Percentiles rank a stretch among this genome's conserved stretches.
phyloP scores from a whole-genome alignment of 2,888 invertebrate genomes.

The Epiblema foenella region DNA sequence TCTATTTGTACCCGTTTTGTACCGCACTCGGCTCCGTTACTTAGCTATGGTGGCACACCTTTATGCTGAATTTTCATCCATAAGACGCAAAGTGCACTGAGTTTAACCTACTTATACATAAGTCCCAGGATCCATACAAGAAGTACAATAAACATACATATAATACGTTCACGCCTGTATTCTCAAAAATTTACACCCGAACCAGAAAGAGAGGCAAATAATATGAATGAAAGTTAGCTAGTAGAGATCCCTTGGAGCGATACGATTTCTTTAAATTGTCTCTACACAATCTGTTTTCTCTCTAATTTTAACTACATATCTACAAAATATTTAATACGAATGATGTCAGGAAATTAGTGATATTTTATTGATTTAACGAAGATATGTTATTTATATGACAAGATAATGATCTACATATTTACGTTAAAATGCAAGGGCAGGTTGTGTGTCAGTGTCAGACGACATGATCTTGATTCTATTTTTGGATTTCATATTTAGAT shows the following conservation, averaged over 20 bases:
- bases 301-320: too few species aligned
- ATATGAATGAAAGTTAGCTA: too few species aligned
- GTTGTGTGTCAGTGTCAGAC: slow-evolving; percentile 36
- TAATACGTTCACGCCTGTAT: not conserved
- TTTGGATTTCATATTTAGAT: slow-evolving; percentile 24
- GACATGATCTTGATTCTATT: slow-evolving; percentile 41
- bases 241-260: too few species aligned
- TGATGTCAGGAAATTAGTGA: not conserved
- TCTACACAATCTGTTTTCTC: too few species aligned
- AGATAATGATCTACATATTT: slow-evolving; percentile 21
- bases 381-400: slow-evolving; percentile 17
- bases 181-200: too few species aligned
- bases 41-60: slow-evolving; percentile 5
- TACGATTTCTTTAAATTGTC: too few species aligned
- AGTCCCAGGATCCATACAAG: not conserved
- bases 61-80: slow-evolving; percentile 6
- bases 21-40: slow-evolving; percentile 12
- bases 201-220: too few species aligned
- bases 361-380: slow-evolving; percentile 9
- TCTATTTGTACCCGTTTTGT: slow-evolving; percentile 13
- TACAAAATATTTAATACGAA: too few species aligned
- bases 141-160: too few species aligned
- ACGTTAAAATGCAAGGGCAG: slow-evolving; percentile 38
- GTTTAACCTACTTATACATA: not conserved
- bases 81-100: not conserved